Evolutionary conservation across 2,888 invertebrate species (phyloP), one percentile per base, ranked within the genome.

Genomic region (Laspeyria flexula): DNA sequence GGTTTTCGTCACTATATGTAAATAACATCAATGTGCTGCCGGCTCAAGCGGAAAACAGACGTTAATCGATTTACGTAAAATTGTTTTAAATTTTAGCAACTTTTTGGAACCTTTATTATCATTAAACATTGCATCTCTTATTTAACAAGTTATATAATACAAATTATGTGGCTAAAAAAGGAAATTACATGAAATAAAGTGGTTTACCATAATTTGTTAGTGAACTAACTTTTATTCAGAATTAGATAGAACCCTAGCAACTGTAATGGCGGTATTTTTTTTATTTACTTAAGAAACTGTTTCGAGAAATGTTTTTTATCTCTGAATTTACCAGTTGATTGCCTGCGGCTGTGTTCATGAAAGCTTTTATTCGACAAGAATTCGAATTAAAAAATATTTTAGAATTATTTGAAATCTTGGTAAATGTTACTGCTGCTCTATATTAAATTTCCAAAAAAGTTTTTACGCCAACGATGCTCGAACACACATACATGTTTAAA

Each of bases 261-360:
- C n/a, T n/a, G n/a, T 44, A 45, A 53, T 53, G 40, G 33, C 48
- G 16, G 53, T 56, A 33, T 56, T 41, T 56, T 46, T 53, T 65
- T 42, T 42, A 57, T 65, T 56, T 56, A 43, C 45, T 60, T 43
- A 60, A 44, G 46, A 54, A 50, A 39, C 40, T 43, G 51, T 29
- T 56, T 56, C 30, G 39, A 30, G 29, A 54, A 65, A 46, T 63
- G 65, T 63, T 63, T n/a, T n/a, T 54, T 43, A 35, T 43, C 55
- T 65, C 56, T 61, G 48, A 47, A 39, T 65, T 56, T 25, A 30
- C 30, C 40, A 40, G 58, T 55, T 62, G 66, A 48, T 55, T 48
- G 46, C 45, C 64, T 13, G 44, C 48, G 58, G 58, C 55, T 1
- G 3, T 15, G 30, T 29, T 37, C 35, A 16, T 30, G 25, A 43